Percentiles rank a stretch among this genome's conserved stretches.
These are phyloP conservation scores for Volucella bombylans DNA, from an alignment of 2,888 invertebrate genomes.

Conservation along the genomic window DNA sequence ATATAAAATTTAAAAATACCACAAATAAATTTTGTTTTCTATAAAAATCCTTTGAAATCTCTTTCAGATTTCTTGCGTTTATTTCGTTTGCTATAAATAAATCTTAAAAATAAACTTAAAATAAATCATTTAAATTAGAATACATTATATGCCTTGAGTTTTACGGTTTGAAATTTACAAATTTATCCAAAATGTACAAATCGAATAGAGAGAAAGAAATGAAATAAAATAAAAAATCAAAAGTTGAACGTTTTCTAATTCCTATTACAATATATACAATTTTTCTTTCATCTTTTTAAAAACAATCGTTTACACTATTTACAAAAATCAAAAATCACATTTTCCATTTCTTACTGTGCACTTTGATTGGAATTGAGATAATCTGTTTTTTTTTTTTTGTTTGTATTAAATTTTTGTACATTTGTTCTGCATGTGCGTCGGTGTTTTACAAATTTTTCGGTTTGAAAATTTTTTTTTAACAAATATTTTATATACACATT, in stretches of 20 bases:
- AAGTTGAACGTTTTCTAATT: too few species aligned
- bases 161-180: constrained; percentile 16
- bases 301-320: constrained; percentile 18
- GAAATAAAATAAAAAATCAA: too few species aligned
- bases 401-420: constrained; percentile 44
- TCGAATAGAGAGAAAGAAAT: too few species aligned
- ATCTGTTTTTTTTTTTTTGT: neutral
- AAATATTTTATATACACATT: constrained; percentile 20
- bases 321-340: neutral
- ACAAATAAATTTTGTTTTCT: constrained; percentile 16
- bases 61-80: constrained; percentile 29
- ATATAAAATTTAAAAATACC: too few species aligned
- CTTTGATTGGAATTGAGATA: constrained; percentile 24
- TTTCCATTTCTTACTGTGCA: constrained; percentile 41
- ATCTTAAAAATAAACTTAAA: constrained; percentile 50
- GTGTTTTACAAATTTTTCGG: constrained; percentile 17
- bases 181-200: constrained; percentile 1
- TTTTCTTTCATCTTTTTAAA: neutral
- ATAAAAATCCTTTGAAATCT: constrained; percentile 30
- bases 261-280: too few species aligned
- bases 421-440: constrained; percentile 59
- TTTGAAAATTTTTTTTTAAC: neutral
- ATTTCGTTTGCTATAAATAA: constrained; percentile 55
- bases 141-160: constrained; percentile 13
- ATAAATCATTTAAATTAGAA: constrained; percentile 25